Conservation (phyloP, 2,113 vertebrate species). For the Pelobates fuscus region DNA sequence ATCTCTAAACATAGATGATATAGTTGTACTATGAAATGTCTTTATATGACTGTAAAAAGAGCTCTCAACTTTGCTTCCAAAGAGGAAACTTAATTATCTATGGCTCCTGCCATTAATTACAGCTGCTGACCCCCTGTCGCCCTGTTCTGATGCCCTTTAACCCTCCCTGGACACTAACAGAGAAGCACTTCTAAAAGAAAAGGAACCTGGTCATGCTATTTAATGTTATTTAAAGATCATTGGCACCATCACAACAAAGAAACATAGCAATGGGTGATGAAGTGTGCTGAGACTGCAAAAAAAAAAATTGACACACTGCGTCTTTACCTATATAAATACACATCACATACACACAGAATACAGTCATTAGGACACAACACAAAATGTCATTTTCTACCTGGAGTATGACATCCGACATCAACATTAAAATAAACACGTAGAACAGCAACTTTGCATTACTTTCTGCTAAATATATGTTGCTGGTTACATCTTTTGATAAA, state of each 20-base stretch:
- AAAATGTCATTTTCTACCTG: not conserved
- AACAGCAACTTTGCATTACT: not conserved
- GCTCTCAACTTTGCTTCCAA: not conserved
- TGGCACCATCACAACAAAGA: conserved; percentile 11
- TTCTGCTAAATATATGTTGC: not conserved
- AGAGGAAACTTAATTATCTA: not conserved
- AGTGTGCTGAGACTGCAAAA: not conserved
- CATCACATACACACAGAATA: not conserved
- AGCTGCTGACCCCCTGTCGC: conserved; percentile 23
- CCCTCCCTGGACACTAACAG: conserved; percentile 24
- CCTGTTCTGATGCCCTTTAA: conserved; percentile 35
- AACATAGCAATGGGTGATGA: no score
- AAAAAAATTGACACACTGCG: no score
- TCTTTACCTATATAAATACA: not conserved
- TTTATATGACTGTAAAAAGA: not conserved
- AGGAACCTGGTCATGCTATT: conserved; percentile 17
- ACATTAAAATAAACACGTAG: not conserved
- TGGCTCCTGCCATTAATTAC: conserved; percentile 30
- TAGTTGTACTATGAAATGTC: no score
- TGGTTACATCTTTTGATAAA: no score
- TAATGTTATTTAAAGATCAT: conserved; percentile 20
- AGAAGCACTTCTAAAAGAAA: not conserved
- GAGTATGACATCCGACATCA: not conserved
- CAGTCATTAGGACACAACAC: not conserved
- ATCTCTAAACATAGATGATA: no score